Evolutionary conservation across 1,140 invertebrate genomes (phyloP), one percentile per base, ranked within the genome.

Genomic region (Daktulosphaira vitifoliae): DNA sequence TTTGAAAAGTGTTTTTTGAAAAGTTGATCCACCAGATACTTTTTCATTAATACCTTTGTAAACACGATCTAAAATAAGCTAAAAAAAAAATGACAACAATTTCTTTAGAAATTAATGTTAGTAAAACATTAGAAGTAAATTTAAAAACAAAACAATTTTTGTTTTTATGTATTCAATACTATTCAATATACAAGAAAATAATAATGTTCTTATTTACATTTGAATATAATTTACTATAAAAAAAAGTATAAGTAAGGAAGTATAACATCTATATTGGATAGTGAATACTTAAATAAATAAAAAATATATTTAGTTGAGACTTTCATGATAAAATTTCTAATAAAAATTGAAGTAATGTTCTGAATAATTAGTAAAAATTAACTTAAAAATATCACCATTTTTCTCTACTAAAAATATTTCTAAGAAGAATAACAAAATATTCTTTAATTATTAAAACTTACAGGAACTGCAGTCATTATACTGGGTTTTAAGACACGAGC

Each of bases 1-100:
- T 72, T 90, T 84, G 78, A 97, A 96, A 53, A 94, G 78, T 9
- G 86, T 84, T 72, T 85, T 83, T 46, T 82, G 82, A 29, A 92
- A 81, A 15, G 80, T 77, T 8, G 88, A 85, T 25, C 85, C 85
- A 69, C 84, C 84, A 23, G 84, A 85, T 3, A 97, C 86, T 73
- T 93, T 92, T 69, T 96, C 91, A 73, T 89, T 89, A 65, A 98
- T 92, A 54, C 86, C 90, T 77, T 97, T 97, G 69, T 91, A 95
- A 66, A 98, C 89, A 66, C 96, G 84, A 77, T 98, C 94, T 73
- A 98, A 82, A 66, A 98, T 95, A 18, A 95, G 77, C 86, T 92
- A 76, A 9, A 81, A 80, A 70, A 72, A 54, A 67, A 66, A 68
- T 64, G 25, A 67, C 22, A 38, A n/a, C n/a, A n/a, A n/a, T n/a